phyloP scores from a whole-genome alignment of 2,113 vertebrate species.

The Phaetusa simplex region DNA sequence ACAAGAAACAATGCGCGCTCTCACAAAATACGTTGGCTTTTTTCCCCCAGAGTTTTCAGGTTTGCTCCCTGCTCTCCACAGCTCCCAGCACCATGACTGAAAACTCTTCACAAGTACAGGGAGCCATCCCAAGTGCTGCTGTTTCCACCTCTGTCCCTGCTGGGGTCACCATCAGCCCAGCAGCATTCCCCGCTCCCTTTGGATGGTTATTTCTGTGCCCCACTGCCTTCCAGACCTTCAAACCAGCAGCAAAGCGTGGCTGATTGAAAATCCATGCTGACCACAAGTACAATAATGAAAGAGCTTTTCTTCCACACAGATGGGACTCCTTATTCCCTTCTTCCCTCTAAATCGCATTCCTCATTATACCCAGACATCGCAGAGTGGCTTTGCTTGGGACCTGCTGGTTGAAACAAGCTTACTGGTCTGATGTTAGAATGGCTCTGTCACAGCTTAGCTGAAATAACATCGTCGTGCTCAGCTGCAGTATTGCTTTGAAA shows the following conservation, averaged over 20 bases:
- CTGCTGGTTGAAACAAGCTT: not conserved
- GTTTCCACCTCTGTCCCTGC: not conserved
- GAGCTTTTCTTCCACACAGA: not conserved
- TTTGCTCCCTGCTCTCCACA: not conserved
- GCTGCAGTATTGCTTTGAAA: not conserved
- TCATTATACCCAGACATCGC: not conserved
- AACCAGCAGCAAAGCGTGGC: not conserved
- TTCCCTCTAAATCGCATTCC: not conserved
- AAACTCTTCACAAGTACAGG: not conserved
- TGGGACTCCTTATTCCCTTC: not conserved
- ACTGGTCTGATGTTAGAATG: not conserved
- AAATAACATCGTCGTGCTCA: not conserved
- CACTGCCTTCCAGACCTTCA: not conserved
- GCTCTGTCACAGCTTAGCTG: not conserved
- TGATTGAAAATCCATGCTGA: not conserved
- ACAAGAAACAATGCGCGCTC: not conserved
- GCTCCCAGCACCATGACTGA: not conserved
- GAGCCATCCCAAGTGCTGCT: not conserved
- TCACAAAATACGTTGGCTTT: rapidly evolving
- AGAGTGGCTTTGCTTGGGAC: not conserved
- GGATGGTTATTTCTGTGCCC: not conserved
- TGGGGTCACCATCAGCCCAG: not conserved
- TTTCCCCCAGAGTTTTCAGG: not conserved
- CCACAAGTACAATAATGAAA: not conserved
- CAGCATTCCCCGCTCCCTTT: rapidly evolving